Percentiles rank a stretch among this genome's conserved stretches.
These are phyloP conservation scores for Aphidius ervi DNA, from an alignment of 1,140 invertebrate genomes.

Conservation along the genomic window DNA sequence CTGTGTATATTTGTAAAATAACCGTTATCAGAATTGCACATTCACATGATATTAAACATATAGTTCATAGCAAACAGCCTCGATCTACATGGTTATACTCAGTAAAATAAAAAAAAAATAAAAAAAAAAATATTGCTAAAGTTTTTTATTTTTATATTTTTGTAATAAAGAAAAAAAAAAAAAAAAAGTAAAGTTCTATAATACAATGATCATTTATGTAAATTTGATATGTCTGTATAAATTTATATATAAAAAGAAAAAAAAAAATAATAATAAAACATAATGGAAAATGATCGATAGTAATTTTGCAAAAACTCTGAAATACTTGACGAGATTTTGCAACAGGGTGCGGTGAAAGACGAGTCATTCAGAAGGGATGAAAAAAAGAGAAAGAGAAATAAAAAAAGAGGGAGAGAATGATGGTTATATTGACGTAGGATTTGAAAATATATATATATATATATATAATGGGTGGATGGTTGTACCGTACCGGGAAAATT, in stretches of 20 bases:
- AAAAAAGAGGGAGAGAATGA: background rate
- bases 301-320: slow-evolving; percentile 19
- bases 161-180: too few relatives aligned
- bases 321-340: slow-evolving; percentile 10
- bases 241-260: background rate
- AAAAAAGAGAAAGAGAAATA: background rate
- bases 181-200: too few relatives aligned
- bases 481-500: slow-evolving; percentile 26
- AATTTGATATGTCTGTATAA: too few relatives aligned
- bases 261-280: background rate
- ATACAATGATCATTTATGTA: too few relatives aligned
- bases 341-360: background rate
- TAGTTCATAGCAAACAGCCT: too few relatives aligned
- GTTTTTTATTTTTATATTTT: too few relatives aligned
- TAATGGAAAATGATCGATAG: slow-evolving; percentile 23
- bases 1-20: too few relatives aligned
- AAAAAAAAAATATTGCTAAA: too few relatives aligned
- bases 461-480: slow-evolving; percentile 6
- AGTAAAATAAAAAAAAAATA: too few relatives aligned
- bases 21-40: too few relatives aligned
- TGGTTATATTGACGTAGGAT: background rate
- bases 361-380: slow-evolving; percentile 6
- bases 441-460: background rate
- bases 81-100: too few relatives aligned
- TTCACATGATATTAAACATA: too few relatives aligned